Conservation (phyloP, 2,113 vertebrate genomes). For the Poecile atricapillus region DNA sequence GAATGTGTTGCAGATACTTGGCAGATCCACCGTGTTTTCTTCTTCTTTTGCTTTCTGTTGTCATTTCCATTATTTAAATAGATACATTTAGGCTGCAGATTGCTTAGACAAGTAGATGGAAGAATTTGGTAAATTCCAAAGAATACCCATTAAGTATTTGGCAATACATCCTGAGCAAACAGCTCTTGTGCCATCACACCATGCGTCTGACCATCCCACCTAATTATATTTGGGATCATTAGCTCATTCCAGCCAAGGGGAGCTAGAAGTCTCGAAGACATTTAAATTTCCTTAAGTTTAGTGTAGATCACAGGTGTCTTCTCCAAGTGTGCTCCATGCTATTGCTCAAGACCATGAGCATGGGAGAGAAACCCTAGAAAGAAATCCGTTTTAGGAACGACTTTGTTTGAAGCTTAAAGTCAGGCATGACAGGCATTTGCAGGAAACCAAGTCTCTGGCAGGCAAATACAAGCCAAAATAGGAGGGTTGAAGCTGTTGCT, state of each 20-base stretch:
- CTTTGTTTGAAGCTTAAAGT: not conserved
- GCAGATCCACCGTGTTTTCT: not conserved
- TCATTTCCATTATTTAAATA: not conserved
- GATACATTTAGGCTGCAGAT: not conserved
- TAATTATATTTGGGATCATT: not conserved
- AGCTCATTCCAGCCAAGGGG: not conserved
- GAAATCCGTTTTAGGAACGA: not conserved
- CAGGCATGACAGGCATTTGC: not conserved
- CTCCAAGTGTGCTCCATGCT: not conserved
- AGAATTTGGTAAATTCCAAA: not conserved
- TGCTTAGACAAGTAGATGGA: not conserved
- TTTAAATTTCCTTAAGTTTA: rapidly evolving
- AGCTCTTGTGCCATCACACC: not conserved
- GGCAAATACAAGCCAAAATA: not conserved
- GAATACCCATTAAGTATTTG: not conserved
- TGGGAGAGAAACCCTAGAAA: not conserved
- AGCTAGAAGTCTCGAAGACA: not conserved
- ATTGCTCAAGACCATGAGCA: not conserved
- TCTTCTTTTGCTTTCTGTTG: not conserved
- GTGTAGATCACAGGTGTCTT: not conserved
- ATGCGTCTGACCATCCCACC: not conserved
- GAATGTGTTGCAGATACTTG: not conserved
- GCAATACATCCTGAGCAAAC: not conserved
- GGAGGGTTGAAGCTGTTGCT: not conserved
- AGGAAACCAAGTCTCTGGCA: not conserved